These are phyloP conservation scores for Drosophila persimilis DNA, from an alignment of 1,140 invertebrate genomes.

Conservation along the genomic window DNA sequence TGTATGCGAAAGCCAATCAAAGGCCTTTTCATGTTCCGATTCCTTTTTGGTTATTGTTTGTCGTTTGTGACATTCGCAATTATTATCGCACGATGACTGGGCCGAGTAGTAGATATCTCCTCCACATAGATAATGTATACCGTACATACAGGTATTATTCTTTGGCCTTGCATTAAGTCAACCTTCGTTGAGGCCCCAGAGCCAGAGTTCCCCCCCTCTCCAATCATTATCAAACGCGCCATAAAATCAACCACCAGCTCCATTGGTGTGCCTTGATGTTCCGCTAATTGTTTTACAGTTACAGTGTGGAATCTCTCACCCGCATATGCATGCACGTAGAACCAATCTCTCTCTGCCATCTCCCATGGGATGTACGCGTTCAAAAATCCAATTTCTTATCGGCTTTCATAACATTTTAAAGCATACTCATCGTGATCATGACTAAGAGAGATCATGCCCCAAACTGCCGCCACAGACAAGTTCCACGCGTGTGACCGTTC, in stretches of 20 bases:
- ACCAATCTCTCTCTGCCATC: too few species aligned
- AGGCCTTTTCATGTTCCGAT: slow-evolving; percentile 17
- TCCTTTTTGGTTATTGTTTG: slow-evolving; percentile 5
- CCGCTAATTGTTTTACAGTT: too few species aligned
- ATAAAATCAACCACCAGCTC: too few species aligned
- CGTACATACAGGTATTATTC: slow-evolving; percentile 5
- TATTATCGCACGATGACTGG: slow-evolving; percentile 45
- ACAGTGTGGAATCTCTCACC: too few species aligned
- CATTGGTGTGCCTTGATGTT: too few species aligned
- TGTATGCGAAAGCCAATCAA: slow-evolving; percentile 38
- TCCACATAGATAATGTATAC: neutral
- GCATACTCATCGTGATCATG: neutral
- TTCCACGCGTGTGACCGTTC: too few species aligned
- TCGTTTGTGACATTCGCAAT: slow-evolving; percentile 41
- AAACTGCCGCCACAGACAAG: neutral
- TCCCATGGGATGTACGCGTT: neutral
- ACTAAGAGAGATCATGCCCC: neutral
- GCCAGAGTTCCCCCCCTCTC: neutral
- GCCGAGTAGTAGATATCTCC: neutral
- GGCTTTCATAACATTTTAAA: neutral
- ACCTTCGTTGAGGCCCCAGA: slow-evolving; percentile 40
- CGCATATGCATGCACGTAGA: too few species aligned
- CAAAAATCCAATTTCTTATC: neutral
- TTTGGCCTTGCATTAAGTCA: slow-evolving; percentile 34
- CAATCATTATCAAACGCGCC: slow-evolving; percentile 24